Conservation (phyloP, 2,113 vertebrate genomes). For the Sorex araneus region DNA sequence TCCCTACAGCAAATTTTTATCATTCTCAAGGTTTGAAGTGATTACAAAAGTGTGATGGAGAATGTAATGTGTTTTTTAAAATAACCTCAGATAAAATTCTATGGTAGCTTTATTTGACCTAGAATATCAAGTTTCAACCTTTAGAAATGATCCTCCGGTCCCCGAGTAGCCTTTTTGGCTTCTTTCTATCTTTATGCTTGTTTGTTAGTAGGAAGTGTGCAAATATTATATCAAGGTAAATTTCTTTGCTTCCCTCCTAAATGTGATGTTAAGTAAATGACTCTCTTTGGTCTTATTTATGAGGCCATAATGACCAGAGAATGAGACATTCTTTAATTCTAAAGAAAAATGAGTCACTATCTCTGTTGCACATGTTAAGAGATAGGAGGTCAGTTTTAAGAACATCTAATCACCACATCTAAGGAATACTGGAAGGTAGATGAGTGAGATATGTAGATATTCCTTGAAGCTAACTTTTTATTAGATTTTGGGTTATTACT, state of each 20-base stretch:
- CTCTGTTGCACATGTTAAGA: neutral
- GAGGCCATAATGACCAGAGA: neutral
- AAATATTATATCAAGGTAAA: neutral
- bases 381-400: neutral
- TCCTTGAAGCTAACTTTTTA: neutral
- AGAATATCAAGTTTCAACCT: neutral
- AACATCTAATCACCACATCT: neutral
- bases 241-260: neutral
- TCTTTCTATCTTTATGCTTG: neutral
- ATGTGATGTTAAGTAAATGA: neutral
- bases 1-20: conserved; percentile 80
- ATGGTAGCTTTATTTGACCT: neutral
- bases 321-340: neutral
- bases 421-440: neutral
- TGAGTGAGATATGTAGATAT: neutral
- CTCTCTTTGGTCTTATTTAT: conserved; percentile 1
- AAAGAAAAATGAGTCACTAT: neutral
- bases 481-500: no score
- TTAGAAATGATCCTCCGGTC: conserved; percentile 12
- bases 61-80: conserved; percentile 78
- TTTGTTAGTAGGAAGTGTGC: neutral
- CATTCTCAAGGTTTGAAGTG: conserved; percentile 76
- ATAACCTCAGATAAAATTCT: conserved; percentile 65
- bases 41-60: conserved; percentile 79
- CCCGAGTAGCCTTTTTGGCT: neutral